These are phyloP conservation scores for Tuta absoluta DNA, from an alignment of 2,888 invertebrate genomes.

Conservation along the genomic window DNA sequence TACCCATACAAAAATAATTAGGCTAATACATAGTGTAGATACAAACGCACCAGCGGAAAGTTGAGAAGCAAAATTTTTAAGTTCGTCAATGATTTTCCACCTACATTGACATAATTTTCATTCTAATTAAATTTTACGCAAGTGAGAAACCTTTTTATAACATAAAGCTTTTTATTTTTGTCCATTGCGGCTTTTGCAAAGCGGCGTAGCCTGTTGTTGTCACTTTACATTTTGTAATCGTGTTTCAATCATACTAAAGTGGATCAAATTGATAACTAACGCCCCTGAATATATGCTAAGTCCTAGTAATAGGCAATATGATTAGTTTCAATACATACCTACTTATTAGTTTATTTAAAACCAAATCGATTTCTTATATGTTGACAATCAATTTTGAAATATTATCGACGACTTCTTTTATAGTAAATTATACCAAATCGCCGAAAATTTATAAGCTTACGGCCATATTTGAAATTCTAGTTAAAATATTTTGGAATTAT, in stretches of 20 bases:
- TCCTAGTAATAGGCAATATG: slow-evolving; percentile 1
- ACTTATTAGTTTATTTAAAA: slow-evolving; percentile 2
- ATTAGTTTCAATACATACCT: slow-evolving; percentile 7
- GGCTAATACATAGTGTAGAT: too few species aligned
- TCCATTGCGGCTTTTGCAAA: too few species aligned
- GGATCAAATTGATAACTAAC: neutral
- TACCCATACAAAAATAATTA: too few species aligned
- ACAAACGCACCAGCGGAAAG: too few species aligned
- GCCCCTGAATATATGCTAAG: slow-evolving; percentile 6
- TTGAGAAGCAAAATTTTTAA: too few species aligned
- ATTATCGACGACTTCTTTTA: slow-evolving; percentile 17
- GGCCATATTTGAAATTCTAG: neutral
- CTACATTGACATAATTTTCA: too few species aligned
- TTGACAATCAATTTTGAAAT: slow-evolving; percentile 26
- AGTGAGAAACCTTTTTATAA: too few species aligned
- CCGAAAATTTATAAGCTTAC: neutral
- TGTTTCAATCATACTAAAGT: neutral
- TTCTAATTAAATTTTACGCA: too few species aligned
- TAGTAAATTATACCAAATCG: neutral
- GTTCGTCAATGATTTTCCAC: too few species aligned
- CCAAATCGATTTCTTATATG: slow-evolving; percentile 24
- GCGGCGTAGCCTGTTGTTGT: too few species aligned
- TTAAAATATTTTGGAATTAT: slow-evolving; percentile 5
- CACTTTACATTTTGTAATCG: neutral
- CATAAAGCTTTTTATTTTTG: too few species aligned